Evolutionary conservation across 2,888 invertebrate genomes (phyloP).

Genomic region (Erebia palarica): DNA sequence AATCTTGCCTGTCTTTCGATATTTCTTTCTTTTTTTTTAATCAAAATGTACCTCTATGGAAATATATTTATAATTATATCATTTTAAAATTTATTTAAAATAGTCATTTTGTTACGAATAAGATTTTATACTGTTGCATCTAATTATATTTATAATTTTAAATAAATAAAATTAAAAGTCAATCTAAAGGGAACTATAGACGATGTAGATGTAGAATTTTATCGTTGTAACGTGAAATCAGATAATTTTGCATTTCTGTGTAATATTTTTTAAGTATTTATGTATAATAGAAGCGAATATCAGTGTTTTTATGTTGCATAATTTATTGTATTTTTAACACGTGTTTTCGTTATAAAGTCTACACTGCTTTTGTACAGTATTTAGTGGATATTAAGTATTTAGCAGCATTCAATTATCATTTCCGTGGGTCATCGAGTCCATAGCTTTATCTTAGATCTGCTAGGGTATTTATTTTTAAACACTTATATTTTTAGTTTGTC

Average conservation of each 20-base stretch:
- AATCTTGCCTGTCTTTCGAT: constrained; percentile 64
- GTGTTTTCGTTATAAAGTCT: constrained; percentile 68
- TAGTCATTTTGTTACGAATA: constrained; percentile 35
- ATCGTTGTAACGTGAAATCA: constrained; percentile 42
- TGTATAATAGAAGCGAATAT: constrained; percentile 49
- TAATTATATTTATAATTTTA: constrained; percentile 14
- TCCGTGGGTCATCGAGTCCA: constrained; percentile 25
- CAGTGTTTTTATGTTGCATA: constrained; percentile 72
- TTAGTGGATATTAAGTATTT: constrained; percentile 36
- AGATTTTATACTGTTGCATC: constrained; percentile 34
- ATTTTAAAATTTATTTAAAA: constrained; percentile 35
- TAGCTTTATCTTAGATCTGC: constrained; percentile 66
- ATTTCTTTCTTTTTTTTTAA: constrained; percentile 34
- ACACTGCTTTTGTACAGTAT: constrained; percentile 65
- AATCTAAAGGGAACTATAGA: not conserved
- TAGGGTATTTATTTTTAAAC: constrained; percentile 63
- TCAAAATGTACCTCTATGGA: constrained; percentile 40
- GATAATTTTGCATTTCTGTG: constrained; percentile 51
- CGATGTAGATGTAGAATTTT: constrained; percentile 17
- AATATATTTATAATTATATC: constrained; percentile 5
- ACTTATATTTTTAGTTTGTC: constrained; percentile 15
- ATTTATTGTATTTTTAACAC: constrained; percentile 73
- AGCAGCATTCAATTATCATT: constrained; percentile 25
- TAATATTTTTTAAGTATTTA: constrained; percentile 50
- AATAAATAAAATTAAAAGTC: not conserved